phyloP scores from a whole-genome alignment of 2,113 vertebrate species.

The Microcebus griseorufus region DNA sequence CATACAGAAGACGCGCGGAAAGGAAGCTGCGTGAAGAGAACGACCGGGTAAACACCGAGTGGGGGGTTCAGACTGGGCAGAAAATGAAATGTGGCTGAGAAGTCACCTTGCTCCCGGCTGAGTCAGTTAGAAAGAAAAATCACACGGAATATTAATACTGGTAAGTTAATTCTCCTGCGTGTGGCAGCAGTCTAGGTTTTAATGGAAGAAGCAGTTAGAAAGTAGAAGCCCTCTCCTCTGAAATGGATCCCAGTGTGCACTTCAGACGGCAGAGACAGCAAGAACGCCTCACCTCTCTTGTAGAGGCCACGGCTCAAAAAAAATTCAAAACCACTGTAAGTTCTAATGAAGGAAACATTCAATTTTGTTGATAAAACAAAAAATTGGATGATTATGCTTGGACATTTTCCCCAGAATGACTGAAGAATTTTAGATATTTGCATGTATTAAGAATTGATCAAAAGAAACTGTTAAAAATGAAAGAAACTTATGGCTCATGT shows the following conservation, averaged over 20 bases:
- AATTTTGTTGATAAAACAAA: background rate
- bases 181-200: background rate
- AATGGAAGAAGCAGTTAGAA: background rate
- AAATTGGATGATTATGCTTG: background rate
- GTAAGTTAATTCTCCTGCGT: background rate
- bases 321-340: background rate
- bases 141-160: background rate
- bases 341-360: background rate
- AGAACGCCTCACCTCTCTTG: background rate
- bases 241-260: background rate
- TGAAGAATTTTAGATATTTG: background rate
- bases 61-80: background rate
- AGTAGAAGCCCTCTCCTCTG: background rate
- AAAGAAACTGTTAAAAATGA: background rate
- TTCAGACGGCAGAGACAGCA: background rate
- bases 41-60: background rate
- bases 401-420: background rate
- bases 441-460: background rate
- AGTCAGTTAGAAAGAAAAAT: constrained; percentile 19
- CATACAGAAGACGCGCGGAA: background rate
- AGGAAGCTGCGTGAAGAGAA: background rate
- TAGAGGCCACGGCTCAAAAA: background rate
- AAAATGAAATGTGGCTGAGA: constrained; percentile 20
- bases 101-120: background rate
- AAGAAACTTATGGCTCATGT: background rate